phyloP scores from a whole-genome alignment of 2,797 vertebrate species.

The Gymnocypris eckloni region DNA sequence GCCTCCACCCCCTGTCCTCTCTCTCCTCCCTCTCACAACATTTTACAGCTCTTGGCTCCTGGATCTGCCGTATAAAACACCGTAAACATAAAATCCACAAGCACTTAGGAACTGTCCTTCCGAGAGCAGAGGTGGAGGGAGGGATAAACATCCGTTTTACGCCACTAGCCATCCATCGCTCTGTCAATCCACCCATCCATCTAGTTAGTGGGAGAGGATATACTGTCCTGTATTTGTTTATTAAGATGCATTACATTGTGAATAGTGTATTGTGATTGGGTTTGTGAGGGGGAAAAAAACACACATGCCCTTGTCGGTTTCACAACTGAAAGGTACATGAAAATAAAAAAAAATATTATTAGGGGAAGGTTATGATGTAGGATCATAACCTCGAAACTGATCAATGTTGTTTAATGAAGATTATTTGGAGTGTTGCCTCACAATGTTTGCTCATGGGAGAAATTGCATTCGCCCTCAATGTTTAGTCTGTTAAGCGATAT shows the following conservation, averaged over 20 bases:
- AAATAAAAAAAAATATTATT: not conserved
- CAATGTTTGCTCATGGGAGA: constrained; percentile 35
- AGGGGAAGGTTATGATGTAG: not conserved
- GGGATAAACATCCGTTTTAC: constrained; percentile 82
- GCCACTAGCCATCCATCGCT: constrained; percentile 74
- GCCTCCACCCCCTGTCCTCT: constrained; percentile 66
- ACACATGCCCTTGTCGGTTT: not conserved
- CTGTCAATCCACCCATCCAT: constrained; percentile 61
- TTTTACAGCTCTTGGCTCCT: constrained; percentile 84
- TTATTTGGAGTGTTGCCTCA: constrained; percentile 8
- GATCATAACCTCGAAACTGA: not conserved
- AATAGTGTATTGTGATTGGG: constrained; percentile 71
- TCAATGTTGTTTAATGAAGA: constrained; percentile 26
- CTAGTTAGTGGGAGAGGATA: constrained; percentile 76
- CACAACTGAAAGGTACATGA: not conserved
- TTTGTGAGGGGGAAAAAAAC: constrained; percentile 2
- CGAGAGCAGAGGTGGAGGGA: constrained; percentile 61
- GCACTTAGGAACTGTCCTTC: constrained; percentile 84
- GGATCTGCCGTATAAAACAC: constrained; percentile 82
- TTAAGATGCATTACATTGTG: constrained; percentile 82
- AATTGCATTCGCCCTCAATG: constrained; percentile 51
- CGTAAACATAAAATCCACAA: constrained; percentile 87
- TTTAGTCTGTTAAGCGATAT: constrained; percentile 44
- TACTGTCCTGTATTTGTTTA: constrained; percentile 81
- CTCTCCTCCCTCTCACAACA: constrained; percentile 70